phyloP scores from a whole-genome alignment of 1,140 invertebrate genomes.

The Trachelipus rathkii region DNA sequence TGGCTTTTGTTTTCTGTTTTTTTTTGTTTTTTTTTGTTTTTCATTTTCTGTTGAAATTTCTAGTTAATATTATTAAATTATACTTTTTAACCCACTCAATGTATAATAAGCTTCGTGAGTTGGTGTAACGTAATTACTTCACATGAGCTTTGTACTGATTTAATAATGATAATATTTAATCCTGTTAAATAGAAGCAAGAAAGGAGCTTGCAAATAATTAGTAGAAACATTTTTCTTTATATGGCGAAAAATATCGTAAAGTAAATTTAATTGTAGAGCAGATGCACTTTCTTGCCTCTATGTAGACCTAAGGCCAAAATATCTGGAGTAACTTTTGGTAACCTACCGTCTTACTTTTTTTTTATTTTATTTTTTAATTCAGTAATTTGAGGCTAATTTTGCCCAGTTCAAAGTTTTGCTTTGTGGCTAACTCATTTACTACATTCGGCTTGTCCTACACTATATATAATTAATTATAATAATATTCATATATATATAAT shows the following conservation, averaged over 20 bases:
- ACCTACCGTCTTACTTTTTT: too few relatives aligned
- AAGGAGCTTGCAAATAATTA: background rate
- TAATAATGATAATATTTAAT: background rate
- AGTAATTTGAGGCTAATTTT: too few relatives aligned
- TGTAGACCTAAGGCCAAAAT: background rate
- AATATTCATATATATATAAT: too few relatives aligned
- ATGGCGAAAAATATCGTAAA: background rate
- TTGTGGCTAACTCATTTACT: too few relatives aligned
- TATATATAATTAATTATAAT: too few relatives aligned
- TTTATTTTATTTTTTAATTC: too few relatives aligned
- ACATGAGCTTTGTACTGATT: slow-evolving; percentile 4
- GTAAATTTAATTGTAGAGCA: background rate
- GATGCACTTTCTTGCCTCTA: slow-evolving; percentile 1
- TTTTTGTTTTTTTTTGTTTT: too few relatives aligned
- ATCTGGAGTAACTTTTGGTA: background rate
- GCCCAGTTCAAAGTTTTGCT: too few relatives aligned
- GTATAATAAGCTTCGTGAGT: slow-evolving; percentile 7
- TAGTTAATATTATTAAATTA: too few relatives aligned
- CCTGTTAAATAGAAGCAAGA: background rate
- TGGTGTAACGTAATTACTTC: slow-evolving; percentile 2
- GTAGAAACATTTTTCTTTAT: background rate
- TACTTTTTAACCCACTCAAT: background rate
- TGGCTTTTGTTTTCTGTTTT: too few relatives aligned
- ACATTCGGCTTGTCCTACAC: too few relatives aligned
- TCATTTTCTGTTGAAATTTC: too few relatives aligned